phyloP scores from a whole-genome alignment of 2,888 invertebrate genomes.

The Axea sp. region DNA sequence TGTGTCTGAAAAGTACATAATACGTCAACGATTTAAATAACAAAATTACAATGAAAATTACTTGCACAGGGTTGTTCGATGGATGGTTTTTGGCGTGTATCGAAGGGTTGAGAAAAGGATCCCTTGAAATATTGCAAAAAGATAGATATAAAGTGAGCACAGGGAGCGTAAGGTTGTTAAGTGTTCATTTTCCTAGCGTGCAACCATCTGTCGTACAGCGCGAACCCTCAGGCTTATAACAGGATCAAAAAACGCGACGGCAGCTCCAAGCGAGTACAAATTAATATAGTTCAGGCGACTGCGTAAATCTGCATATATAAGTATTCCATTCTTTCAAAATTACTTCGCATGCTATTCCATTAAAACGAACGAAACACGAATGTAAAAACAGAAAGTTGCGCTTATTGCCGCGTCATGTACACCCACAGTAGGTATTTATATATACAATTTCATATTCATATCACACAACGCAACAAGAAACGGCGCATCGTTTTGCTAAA shows the following conservation, averaged over 20 bases:
- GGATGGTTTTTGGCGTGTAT: conserved; percentile 45
- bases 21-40: conserved; percentile 22
- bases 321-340: conserved; percentile 60
- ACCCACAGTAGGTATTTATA: conserved; percentile 40
- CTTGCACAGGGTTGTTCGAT: conserved; percentile 8
- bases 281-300: conserved; percentile 64
- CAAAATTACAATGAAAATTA: conserved; percentile 40
- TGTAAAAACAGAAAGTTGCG: conserved; percentile 57
- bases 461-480: conserved; percentile 43
- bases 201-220: conserved; percentile 63
- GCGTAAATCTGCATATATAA: conserved; percentile 63
- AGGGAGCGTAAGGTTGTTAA: conserved; percentile 62
- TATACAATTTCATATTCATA: conserved; percentile 40
- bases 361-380: conserved; percentile 55
- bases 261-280: conserved; percentile 61
- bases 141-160: conserved; percentile 58
- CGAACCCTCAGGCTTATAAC: conserved; percentile 61
- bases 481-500: conserved; percentile 26
- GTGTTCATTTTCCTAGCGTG: conserved; percentile 63
- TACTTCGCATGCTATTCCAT: conserved; percentile 61
- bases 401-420: conserved; percentile 53
- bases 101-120: conserved; percentile 51
- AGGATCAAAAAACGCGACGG: conserved; percentile 64
- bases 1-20: no score
- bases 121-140: conserved; percentile 55